Percentiles rank a stretch among this genome's conserved stretches.
phyloP scores from a whole-genome alignment of 1,140 invertebrate genomes.

The Olivierus martensii region DNA sequence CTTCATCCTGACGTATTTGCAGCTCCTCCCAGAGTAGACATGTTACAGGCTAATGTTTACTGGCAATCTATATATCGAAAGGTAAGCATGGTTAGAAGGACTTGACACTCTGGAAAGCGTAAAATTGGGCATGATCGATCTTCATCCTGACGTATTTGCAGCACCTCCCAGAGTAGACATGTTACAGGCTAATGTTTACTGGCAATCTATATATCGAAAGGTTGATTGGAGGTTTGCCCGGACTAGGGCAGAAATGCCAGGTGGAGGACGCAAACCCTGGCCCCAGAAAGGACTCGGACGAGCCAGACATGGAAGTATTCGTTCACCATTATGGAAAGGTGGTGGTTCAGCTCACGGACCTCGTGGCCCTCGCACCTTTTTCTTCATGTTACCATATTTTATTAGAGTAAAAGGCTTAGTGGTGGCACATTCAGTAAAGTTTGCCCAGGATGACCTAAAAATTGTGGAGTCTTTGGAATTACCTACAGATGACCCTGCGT shows the following conservation, averaged over 20 bases:
- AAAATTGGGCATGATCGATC: conserved; percentile 65
- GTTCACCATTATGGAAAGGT: conserved; percentile 64
- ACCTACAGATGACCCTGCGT: conserved; percentile 61
- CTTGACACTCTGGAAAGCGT: conserved; percentile 59
- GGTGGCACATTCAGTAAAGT: conserved; percentile 69
- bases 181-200: conserved; percentile 69
- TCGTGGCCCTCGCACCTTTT: conserved; percentile 68
- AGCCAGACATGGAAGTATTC: conserved; percentile 78
- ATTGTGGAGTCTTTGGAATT: conserved; percentile 74
- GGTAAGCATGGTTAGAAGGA: conserved; percentile 87
- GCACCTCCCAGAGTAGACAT: conserved; percentile 70
- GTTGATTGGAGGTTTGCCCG: conserved; percentile 40
- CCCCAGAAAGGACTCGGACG: conserved; percentile 84
- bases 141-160: conserved; percentile 81
- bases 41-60: conserved; percentile 68
- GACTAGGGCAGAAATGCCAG: conserved; percentile 64
- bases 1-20: conserved; percentile 82
- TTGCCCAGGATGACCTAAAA: conserved; percentile 89
- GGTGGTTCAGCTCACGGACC: conserved; percentile 77
- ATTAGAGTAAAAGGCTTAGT: conserved; percentile 61
- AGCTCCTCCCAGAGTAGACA: conserved; percentile 63
- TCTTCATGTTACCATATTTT: conserved; percentile 79
- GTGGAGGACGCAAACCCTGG: conserved; percentile 84
- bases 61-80: conserved; percentile 75
- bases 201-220: conserved; percentile 67